Evolutionary conservation across 2,113 vertebrate species (phyloP).

Genomic region (Vimba vimba): DNA sequence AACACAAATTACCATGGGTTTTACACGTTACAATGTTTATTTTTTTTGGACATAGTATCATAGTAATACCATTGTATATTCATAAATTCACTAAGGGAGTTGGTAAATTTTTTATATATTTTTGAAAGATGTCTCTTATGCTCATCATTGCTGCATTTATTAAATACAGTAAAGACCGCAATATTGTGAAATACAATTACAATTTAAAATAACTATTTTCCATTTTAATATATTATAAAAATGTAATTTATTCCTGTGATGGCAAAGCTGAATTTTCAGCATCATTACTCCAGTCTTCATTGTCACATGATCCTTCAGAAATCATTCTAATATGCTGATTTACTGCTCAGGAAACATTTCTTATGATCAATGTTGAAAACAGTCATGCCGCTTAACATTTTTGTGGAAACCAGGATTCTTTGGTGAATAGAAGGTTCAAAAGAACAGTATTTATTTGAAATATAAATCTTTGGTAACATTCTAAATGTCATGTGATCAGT

Average conservation of each 20-base stretch:
- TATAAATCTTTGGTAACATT: background rate
- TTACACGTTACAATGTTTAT: background rate
- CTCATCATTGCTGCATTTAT: background rate
- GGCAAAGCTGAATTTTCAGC: background rate
- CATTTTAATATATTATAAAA: background rate
- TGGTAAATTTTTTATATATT: background rate
- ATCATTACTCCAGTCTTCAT: background rate
- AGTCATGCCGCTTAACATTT: background rate
- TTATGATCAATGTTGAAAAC: background rate
- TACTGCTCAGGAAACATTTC: background rate
- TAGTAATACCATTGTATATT: background rate
- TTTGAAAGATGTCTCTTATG: background rate
- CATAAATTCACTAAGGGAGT: background rate
- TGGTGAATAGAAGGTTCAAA: background rate
- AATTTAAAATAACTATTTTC: background rate
- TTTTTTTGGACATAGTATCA: background rate
- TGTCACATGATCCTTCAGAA: background rate
- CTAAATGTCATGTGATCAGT: background rate
- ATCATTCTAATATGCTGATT: background rate
- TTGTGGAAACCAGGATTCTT: background rate
- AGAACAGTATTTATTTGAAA: background rate
- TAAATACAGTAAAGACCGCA: background rate
- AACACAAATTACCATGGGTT: conserved; percentile 43
- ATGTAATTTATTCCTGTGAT: background rate
- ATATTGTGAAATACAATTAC: background rate